These are phyloP conservation scores for Phrynocephalus forsythii DNA, from an alignment of 2,797 vertebrate species.

Conservation along the genomic window DNA sequence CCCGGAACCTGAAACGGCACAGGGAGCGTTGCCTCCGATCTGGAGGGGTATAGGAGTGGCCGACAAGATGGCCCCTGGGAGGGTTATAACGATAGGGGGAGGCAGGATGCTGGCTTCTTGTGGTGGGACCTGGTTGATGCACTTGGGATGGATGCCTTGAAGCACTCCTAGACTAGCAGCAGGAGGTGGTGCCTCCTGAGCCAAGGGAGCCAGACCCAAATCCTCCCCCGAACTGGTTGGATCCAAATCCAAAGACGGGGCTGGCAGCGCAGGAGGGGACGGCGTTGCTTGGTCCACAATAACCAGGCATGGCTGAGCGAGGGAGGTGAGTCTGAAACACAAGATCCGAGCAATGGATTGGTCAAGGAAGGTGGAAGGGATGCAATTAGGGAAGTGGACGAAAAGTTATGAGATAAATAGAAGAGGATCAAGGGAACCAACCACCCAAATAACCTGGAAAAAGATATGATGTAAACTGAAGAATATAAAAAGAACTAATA, in stretches of 20 bases:
- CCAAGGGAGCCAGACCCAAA: not conserved
- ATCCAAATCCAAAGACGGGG: not conserved
- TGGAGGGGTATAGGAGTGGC: accelerated
- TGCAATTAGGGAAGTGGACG: not conserved
- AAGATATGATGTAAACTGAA: too few relatives aligned
- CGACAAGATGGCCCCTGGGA: not conserved
- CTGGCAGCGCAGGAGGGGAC: not conserved
- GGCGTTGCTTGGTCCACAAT: not conserved
- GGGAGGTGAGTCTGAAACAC: not conserved
- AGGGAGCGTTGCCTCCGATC: not conserved
- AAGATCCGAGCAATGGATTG: not conserved
- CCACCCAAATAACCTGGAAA: too few relatives aligned
- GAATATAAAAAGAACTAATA: too few relatives aligned
- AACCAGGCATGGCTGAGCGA: not conserved
- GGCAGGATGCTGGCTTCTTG: not conserved
- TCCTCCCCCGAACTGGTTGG: not conserved
- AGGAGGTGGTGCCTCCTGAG: accelerated
- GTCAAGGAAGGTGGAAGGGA: not conserved
- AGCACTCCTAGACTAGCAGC: not conserved
- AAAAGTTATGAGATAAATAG: too few relatives aligned
- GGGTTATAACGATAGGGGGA: not conserved
- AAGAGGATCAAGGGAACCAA: not conserved
- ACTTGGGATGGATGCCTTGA: not conserved
- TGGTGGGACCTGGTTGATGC: not conserved
- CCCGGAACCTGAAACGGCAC: not conserved